Conservation (phyloP, 2,888 invertebrate species). For the Pediacus dermestoides region DNA sequence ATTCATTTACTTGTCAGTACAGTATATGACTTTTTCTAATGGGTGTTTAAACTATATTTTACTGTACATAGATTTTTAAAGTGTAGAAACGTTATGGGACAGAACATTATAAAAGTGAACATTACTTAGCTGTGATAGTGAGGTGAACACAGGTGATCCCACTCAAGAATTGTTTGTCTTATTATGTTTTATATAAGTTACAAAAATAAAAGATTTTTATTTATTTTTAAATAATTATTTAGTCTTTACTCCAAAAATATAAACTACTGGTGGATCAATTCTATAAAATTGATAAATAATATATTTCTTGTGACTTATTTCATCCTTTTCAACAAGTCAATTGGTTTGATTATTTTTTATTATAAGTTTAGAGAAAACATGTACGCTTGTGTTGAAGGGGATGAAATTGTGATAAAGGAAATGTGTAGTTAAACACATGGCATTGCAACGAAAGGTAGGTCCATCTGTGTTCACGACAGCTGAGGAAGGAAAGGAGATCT, state of each 20-base stretch:
- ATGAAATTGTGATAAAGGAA: constrained; percentile 9
- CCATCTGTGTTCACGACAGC: constrained; percentile 56
- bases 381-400: too few relatives aligned
- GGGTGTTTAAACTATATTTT: constrained; percentile 19
- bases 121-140: constrained; percentile 47
- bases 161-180: constrained; percentile 29
- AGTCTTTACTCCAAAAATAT: too few relatives aligned
- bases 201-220: too few relatives aligned
- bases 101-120: constrained; percentile 22
- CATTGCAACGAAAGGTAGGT: constrained; percentile 46
- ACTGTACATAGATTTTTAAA: constrained; percentile 27
- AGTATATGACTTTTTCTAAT: too few relatives aligned
- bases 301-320: too few relatives aligned
- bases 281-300: too few relatives aligned
- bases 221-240: too few relatives aligned
- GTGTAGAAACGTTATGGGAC: constrained; percentile 10
- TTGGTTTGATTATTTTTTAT: too few relatives aligned
- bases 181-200: constrained; percentile 13
- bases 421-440: constrained; percentile 12
- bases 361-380: too few relatives aligned
- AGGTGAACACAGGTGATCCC: constrained; percentile 49
- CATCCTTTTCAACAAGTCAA: constrained; percentile 20
- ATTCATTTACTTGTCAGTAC: too few relatives aligned
- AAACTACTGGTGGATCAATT: too few relatives aligned
- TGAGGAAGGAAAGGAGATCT: constrained; percentile 46